These are phyloP conservation scores for Anolis carolinensis DNA, from an alignment of 2,113 vertebrate genomes.

Conservation along the genomic window DNA sequence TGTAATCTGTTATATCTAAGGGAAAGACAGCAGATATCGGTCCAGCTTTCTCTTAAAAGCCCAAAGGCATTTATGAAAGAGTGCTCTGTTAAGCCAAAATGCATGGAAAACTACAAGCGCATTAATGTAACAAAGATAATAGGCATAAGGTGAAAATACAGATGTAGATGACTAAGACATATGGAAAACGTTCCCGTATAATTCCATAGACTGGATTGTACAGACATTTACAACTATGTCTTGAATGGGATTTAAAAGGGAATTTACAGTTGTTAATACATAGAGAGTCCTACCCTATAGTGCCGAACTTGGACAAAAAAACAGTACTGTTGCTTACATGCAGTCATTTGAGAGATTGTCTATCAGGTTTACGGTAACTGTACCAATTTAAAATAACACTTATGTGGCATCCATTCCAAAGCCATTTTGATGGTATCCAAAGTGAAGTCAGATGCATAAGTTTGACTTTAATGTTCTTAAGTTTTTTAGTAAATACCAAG, in stretches of 20 bases:
- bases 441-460: neutral
- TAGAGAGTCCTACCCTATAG: neutral
- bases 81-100: too few species aligned
- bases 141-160: neutral
- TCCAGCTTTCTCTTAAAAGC: neutral
- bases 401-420: neutral
- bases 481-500: neutral
- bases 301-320: neutral
- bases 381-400: neutral
- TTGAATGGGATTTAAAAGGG: constrained; percentile 2
- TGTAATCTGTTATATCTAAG: neutral
- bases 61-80: neutral
- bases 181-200: constrained; percentile 2
- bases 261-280: neutral
- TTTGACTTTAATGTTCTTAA: neutral
- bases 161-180: neutral
- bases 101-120: neutral
- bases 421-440: neutral
- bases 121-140: neutral
- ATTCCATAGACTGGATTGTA: neutral
- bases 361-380: neutral
- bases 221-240: constrained; percentile 19
- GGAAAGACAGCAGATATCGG: neutral
- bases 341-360: neutral
- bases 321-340: neutral